Evolutionary conservation across 2,797 vertebrate genomes (phyloP), one percentile per base, ranked within the genome.

Genomic region (Myiotriccus ornatus): DNA sequence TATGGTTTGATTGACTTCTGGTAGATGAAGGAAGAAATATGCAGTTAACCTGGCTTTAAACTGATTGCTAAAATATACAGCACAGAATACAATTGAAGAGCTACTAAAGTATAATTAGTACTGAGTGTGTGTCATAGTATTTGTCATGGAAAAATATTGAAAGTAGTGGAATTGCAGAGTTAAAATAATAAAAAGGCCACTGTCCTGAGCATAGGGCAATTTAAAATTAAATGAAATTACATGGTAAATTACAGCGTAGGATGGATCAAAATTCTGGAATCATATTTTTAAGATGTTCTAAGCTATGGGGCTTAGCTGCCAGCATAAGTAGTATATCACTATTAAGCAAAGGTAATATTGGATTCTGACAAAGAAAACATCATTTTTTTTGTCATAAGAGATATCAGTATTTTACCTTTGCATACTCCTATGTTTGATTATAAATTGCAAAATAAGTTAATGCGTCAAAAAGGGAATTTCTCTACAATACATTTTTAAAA

Each of bases 11-110:
- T 90, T 94, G 32, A 74, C 39, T 89, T 84, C 55, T 55, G 43
- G 55, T 75, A 81, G 79, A 39, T 80, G 62, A 94, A 50, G 69
- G 46, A 92, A 94, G 87, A 34, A 78, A 37, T 65, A 69, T 71
- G 67, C 57, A 59, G 49, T 93, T 91, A 83, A 83, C 64, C 83
- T 77, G 62, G 39, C 83, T 89, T 90, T 95, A 95, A 70, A 73
- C 60, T 57, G 65, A 79, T 93, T 93, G 64, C 64, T 96, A 86
- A 96, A 96, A 91, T 89, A 84, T 71, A 89, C 56, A 92, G 56
- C 23, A 30, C 44, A 79, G 64, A 67, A 85, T 77, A 53, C 52
- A 80, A 92, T 7, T 41, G 74, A 88, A 91, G 60, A 93, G 32
- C 43, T 93, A 76, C 55, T 84, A 7, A 87, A 90, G 55, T 79